phyloP scores from a whole-genome alignment of 1,140 invertebrate species.

The Galleria mellonella region DNA sequence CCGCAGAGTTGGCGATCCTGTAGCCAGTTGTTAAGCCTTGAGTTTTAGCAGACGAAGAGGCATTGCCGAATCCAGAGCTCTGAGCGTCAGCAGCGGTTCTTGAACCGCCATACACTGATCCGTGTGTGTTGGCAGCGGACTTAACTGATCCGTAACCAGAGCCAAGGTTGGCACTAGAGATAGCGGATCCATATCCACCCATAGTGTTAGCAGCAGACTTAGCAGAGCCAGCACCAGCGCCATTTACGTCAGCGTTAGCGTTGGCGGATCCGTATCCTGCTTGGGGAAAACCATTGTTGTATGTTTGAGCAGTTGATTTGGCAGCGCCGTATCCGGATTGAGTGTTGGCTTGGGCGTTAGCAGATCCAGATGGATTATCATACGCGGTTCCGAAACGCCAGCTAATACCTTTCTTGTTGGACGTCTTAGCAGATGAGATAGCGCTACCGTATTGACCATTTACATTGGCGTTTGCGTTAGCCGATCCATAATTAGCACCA shows the following conservation, averaged over 20 bases:
- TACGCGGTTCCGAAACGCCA: constrained; percentile 52
- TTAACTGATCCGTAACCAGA: constrained; percentile 11
- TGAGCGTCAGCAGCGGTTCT: constrained; percentile 37
- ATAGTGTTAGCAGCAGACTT: constrained; percentile 33
- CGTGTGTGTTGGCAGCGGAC: constrained; percentile 14
- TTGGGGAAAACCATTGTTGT: constrained; percentile 14
- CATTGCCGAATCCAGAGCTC: constrained; percentile 35
- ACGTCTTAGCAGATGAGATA: constrained; percentile 23
- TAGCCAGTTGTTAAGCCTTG: constrained; percentile 38
- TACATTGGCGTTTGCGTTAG: constrained; percentile 36
- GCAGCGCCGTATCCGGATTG: constrained; percentile 22
- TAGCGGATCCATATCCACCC: constrained; percentile 22
- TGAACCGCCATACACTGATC: constrained; percentile 22
- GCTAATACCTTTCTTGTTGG: constrained; percentile 19
- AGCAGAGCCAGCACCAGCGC: constrained; percentile 25
- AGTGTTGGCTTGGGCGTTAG: constrained; percentile 22
- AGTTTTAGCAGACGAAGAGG: constrained; percentile 33
- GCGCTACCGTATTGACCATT: constrained; percentile 20
- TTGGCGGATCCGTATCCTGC: constrained; percentile 29
- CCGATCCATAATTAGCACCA: constrained; percentile 21
- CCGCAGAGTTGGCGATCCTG: constrained; percentile 44
- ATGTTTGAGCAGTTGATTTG: constrained; percentile 31
- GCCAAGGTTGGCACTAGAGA: constrained; percentile 22
- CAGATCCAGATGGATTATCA: constrained; percentile 20
- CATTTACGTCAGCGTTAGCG: constrained; percentile 27